Conservation (phyloP, 2,888 invertebrate species). For the Proisotoma minuta region DNA sequence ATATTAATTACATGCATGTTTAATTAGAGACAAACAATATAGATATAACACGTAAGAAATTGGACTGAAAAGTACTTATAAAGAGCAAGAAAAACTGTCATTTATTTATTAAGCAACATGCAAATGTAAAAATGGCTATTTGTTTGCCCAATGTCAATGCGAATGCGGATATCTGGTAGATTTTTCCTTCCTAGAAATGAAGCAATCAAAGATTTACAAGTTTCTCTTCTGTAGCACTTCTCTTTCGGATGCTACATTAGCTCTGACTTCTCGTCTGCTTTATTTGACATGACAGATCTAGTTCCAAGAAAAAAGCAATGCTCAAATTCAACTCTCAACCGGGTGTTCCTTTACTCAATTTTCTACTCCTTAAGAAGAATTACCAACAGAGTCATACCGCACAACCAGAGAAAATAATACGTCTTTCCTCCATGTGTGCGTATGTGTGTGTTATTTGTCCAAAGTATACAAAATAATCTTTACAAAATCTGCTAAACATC, state of each 20-base stretch:
- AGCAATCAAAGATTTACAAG: not conserved
- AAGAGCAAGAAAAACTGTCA: too few relatives aligned
- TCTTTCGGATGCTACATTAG: constrained; percentile 9
- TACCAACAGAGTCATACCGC: not conserved
- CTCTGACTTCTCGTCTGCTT: constrained; percentile 7
- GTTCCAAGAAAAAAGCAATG: constrained; percentile 9
- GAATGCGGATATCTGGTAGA: not conserved
- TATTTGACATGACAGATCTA: constrained; percentile 15
- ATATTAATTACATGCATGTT: too few relatives aligned
- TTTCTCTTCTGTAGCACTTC: not conserved
- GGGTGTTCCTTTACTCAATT: constrained; percentile 11
- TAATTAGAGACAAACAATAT: too few relatives aligned
- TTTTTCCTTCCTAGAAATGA: not conserved
- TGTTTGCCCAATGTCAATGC: not conserved
- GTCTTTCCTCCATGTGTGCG: not conserved
- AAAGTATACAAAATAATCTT: not conserved
- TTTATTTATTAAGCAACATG: too few relatives aligned
- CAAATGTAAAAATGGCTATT: too few relatives aligned
- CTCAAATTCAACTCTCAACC: constrained; percentile 10
- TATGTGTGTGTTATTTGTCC: not conserved
- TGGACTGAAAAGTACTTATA: too few relatives aligned
- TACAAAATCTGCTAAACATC: not conserved
- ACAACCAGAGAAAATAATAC: not conserved
- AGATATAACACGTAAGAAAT: too few relatives aligned
- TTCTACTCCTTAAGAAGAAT: constrained; percentile 9